Evolutionary conservation across 2,888 invertebrate species (phyloP).

Genomic region (Spisula subtruncata): DNA sequence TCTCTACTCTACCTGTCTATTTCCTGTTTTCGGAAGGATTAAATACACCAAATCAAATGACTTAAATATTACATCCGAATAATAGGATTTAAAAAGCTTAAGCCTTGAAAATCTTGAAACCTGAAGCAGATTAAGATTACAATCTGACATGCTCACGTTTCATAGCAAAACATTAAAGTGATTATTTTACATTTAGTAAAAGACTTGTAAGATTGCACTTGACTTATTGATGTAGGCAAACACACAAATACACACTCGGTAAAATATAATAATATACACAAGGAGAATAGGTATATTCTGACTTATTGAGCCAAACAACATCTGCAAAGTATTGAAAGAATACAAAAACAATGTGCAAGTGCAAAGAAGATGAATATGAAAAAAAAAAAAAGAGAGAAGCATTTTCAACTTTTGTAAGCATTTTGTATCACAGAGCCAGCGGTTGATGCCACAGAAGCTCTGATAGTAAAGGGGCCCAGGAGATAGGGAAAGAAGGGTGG

Average conservation of each 20-base stretch:
- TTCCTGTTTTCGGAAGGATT: conserved; percentile 15
- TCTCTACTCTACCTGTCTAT: neutral
- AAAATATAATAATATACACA: conserved; percentile 36
- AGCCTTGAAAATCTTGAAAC: neutral
- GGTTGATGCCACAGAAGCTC: conserved; percentile 6
- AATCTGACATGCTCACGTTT: conserved; percentile 35
- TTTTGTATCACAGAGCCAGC: neutral
- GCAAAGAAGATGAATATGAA: neutral
- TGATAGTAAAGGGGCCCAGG: neutral
- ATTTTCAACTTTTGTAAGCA: too few relatives aligned
- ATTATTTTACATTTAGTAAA: neutral
- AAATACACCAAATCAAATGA: conserved; percentile 1
- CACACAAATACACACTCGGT: neutral
- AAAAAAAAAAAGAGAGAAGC: conserved; percentile 17
- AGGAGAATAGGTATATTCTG: conserved; percentile 49
- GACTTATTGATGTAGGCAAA: conserved; percentile 30
- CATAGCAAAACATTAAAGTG: neutral
- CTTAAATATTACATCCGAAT: conserved; percentile 3
- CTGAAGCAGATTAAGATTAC: conserved; percentile 1
- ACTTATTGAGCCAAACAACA: conserved; percentile 42
- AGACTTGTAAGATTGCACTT: conserved; percentile 5
- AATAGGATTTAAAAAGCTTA: conserved; percentile 12
- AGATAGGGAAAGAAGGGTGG: conserved; percentile 19
- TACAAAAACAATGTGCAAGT: conserved; percentile 46
- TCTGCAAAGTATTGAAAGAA: conserved; percentile 48